Evolutionary conservation across 2,888 invertebrate species (phyloP).

Genomic region (Stenodera caucasica): DNA sequence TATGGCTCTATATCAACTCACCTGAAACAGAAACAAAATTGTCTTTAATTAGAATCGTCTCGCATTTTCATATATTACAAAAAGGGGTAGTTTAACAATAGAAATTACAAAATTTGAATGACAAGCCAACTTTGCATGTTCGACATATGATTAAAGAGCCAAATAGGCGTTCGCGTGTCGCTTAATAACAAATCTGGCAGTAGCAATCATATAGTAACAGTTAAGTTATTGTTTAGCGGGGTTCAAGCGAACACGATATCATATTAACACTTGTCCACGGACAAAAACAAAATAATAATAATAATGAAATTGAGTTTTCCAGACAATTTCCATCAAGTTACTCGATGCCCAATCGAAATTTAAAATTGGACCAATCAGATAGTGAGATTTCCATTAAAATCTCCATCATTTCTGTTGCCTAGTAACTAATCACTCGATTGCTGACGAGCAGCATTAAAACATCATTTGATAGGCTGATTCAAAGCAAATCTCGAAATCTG

Average conservation of each 20-base stretch:
- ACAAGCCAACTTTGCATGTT: conserved; percentile 48
- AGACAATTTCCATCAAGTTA: too few species aligned
- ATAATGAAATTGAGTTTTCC: too few species aligned
- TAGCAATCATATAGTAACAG: conserved; percentile 46
- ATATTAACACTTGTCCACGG: conserved; percentile 35
- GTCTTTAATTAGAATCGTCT: background rate
- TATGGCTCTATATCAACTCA: conserved; percentile 36
- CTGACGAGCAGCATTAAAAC: too few species aligned
- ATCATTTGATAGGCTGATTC: too few species aligned
- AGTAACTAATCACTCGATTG: too few species aligned
- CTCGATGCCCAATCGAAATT: too few species aligned
- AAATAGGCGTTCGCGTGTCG: conserved; percentile 46
- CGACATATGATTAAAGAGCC: conserved; percentile 45
- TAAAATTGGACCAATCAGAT: too few species aligned
- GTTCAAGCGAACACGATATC: conserved; percentile 45
- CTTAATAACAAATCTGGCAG: conserved; percentile 50
- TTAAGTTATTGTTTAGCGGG: conserved; percentile 48
- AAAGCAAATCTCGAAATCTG: too few species aligned
- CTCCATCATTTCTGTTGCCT: too few species aligned
- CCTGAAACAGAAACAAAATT: conserved; percentile 39
- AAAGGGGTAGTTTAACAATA: background rate
- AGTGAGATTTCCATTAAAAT: too few species aligned
- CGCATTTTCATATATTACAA: conserved; percentile 16
- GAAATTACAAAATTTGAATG: conserved; percentile 35
- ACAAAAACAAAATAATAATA: too few species aligned